Conservation (phyloP, 2,797 vertebrate genomes). For the Chaetodon trifasciatus region DNA sequence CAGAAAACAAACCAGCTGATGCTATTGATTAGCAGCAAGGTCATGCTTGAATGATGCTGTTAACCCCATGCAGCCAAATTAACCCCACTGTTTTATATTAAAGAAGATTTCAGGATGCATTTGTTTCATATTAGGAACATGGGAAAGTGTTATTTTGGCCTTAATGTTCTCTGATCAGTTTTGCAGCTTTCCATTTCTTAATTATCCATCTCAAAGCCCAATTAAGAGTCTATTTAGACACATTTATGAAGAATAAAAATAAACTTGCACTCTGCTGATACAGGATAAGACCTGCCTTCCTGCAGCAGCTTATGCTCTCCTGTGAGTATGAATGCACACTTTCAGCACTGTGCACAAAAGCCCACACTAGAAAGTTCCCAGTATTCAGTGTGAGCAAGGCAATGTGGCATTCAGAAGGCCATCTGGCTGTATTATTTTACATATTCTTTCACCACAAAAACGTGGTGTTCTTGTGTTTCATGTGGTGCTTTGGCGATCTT, state of each 20-base stretch:
- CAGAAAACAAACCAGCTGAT: constrained; percentile 47
- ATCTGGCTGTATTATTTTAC: constrained; percentile 91
- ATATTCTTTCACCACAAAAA: constrained; percentile 88
- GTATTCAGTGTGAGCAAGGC: constrained; percentile 81
- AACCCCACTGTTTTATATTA: constrained; percentile 1
- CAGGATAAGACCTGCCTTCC: constrained; percentile 67
- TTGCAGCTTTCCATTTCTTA: not conserved
- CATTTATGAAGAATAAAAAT: constrained; percentile 18
- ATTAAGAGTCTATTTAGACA: not conserved
- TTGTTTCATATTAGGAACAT: constrained; percentile 16
- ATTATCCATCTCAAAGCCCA: not conserved
- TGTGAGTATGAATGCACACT: constrained; percentile 84
- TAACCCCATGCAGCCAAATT: constrained; percentile 19
- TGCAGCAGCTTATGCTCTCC: constrained; percentile 76
- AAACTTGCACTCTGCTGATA: constrained; percentile 32
- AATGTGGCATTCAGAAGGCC: constrained; percentile 84
- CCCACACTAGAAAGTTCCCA: constrained; percentile 85
- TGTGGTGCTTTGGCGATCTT: constrained; percentile 73
- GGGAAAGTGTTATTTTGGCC: not conserved
- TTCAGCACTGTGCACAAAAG: constrained; percentile 85
- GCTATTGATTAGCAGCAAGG: constrained; percentile 47
- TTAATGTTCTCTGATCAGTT: not conserved
- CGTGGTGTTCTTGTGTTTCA: constrained; percentile 83
- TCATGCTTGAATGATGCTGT: constrained; percentile 34
- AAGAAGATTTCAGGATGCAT: not conserved